phyloP scores from a whole-genome alignment of 2,113 vertebrate species.

The Chloropsis cyanopogon region DNA sequence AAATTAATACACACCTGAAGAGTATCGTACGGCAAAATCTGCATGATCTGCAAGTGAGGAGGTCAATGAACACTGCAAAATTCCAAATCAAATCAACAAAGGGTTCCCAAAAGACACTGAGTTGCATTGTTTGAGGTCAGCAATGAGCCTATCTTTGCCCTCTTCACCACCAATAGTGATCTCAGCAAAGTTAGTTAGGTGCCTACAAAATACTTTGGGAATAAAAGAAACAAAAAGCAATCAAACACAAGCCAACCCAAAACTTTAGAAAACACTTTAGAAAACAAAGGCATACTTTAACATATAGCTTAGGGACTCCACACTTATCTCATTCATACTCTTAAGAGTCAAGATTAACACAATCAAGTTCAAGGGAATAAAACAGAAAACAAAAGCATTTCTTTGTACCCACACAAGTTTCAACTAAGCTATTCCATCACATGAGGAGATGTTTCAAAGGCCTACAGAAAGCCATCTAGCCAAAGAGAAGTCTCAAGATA shows the following conservation, averaged over 20 bases:
- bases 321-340: not conserved
- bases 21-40: not conserved
- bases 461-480: conserved; percentile 31
- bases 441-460: not conserved
- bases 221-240: not conserved
- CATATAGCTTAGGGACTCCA: not conserved
- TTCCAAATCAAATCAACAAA: not conserved
- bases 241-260: not conserved
- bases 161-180: not conserved
- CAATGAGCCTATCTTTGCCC: not conserved
- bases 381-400: not conserved
- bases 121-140: not conserved
- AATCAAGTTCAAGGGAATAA: not conserved
- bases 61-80: not conserved
- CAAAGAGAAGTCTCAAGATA: conserved; percentile 64
- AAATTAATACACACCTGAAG: not conserved
- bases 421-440: not conserved
- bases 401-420: not conserved
- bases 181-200: not conserved
- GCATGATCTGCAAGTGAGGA: not conserved
- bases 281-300: not conserved
- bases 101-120: not conserved
- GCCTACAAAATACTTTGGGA: not conserved
- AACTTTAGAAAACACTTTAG: not conserved
- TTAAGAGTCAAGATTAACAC: not conserved